Conservation (phyloP, 37 sponge, comb jelly and placozoan genomes). For the Geodia barretti region DNA sequence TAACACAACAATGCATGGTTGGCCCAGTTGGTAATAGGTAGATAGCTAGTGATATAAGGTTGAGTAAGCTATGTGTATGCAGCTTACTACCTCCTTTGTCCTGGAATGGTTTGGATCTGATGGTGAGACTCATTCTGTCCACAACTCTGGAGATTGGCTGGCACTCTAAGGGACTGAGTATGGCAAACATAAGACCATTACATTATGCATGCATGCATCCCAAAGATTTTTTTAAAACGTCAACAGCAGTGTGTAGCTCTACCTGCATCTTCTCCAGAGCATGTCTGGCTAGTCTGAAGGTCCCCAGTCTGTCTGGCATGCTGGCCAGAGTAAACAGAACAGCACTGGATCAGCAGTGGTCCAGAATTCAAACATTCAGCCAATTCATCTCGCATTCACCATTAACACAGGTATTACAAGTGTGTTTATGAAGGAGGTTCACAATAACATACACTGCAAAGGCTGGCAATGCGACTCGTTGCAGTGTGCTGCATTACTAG, state of each 20-base stretch:
- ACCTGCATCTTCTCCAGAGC: constrained; percentile 94
- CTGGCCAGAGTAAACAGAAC: constrained; percentile 82
- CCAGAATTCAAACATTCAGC: too few relatives aligned
- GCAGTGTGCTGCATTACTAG: too few relatives aligned
- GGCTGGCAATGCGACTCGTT: too few relatives aligned
- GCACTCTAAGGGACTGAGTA: constrained; percentile 46
- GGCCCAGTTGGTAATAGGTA: not conserved
- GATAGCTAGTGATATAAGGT: not conserved
- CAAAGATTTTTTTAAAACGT: not conserved
- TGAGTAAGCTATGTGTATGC: not conserved
- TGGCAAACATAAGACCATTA: not conserved
- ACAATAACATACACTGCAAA: too few relatives aligned
- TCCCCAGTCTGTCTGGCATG: too few relatives aligned
- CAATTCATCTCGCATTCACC: too few relatives aligned
- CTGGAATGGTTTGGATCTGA: constrained; percentile 93
- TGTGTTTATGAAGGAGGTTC: too few relatives aligned
- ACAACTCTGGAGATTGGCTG: constrained; percentile 73
- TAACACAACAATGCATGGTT: not conserved
- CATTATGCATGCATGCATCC: not conserved
- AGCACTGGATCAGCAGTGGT: constrained; percentile 14
- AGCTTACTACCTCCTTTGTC: too few relatives aligned
- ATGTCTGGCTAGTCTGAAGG: constrained; percentile 91
- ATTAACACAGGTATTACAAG: too few relatives aligned
- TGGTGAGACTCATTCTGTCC: constrained; percentile 83
- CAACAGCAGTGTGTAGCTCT: not conserved